These are phyloP conservation scores for Dendroctonus ponderosae DNA, from an alignment of 1,140 invertebrate genomes.

Conservation along the genomic window DNA sequence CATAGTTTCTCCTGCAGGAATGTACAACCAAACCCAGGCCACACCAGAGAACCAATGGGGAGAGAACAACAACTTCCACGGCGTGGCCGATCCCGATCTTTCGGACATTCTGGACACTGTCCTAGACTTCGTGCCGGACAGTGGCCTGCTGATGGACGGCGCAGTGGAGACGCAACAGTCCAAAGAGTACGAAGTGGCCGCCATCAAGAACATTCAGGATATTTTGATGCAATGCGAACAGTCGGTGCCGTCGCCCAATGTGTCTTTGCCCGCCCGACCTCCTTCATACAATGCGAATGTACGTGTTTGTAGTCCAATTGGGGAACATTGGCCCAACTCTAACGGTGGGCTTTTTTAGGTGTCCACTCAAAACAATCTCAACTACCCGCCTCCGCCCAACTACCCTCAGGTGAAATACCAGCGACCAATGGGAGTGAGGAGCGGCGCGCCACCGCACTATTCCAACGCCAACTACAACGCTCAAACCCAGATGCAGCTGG, in stretches of 20 bases:
- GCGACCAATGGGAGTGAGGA: conserved; percentile 12
- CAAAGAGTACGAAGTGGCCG: conserved; percentile 64
- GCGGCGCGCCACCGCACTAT: conserved; percentile 19
- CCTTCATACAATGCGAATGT: conserved; percentile 56
- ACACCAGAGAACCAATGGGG: conserved; percentile 39
- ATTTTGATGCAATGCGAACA: conserved; percentile 82
- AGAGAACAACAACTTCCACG: conserved; percentile 44
- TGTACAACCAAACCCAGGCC: conserved; percentile 38
- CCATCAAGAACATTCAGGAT: conserved; percentile 86
- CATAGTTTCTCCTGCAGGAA: background rate
- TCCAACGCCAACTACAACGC: conserved; percentile 22
- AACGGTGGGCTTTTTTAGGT: background rate
- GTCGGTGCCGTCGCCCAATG: conserved; percentile 62
- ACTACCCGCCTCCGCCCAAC: conserved; percentile 52
- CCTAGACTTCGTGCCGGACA: conserved; percentile 73
- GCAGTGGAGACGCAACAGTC: conserved; percentile 40
- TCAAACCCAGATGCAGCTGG: conserved; percentile 47
- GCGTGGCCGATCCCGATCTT: conserved; percentile 64
- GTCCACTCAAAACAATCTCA: conserved; percentile 34
- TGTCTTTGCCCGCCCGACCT: conserved; percentile 56
- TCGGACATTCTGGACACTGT: conserved; percentile 82
- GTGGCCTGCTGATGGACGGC: conserved; percentile 54
- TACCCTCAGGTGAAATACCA: conserved; percentile 44
- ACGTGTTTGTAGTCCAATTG: background rate
- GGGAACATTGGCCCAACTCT: background rate